Base-by-base conservation (phyloP, 1,140 invertebrate species). In the Cephus cinctus region DNA sequence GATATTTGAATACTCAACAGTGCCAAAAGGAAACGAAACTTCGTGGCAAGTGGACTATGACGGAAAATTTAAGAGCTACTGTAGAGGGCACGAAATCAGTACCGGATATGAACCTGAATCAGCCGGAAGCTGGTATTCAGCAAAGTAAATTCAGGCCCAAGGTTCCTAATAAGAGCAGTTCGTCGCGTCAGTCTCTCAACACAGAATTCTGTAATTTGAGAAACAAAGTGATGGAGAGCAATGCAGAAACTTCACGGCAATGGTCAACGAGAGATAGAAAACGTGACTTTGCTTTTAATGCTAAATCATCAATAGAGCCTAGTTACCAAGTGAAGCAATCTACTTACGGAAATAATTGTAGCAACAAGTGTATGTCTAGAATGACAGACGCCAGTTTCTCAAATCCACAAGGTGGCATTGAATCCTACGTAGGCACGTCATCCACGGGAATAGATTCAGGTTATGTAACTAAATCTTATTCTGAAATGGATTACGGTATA, bases 31-130 rank as follows among this genome's bases (percentile, higher is more conserved):
- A 73, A 21, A 65, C 61, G 1, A 74, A 73, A 39, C 40, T 63
- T 4, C 56, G 65, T 16, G 69, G 67, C 25, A 73, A 69, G 36
- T 75, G 69, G 69, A 73, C 70, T 0, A 59, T 74, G n/a, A 63
- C 62, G 0, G 70, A 70, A 36, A 71, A 63, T 18, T 36, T 15
- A 14, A n/a, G n/a, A n/a, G n/a, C 56, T 0, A 20, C 46, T 22
- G 48, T 56, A 18, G 57, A 55, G 18, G 45, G 25, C 21, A 19
- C 50, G 8, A 61, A 61, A 35, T 63, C 51, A 8, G 47, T 52
- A 27, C 46, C 55, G 12, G 52, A 55, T 16, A 52, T 50, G 4
- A 50, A 56, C 19, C n/a, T 44, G 41, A 40, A 30, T 3, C 34
- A 47, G 5, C 27, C 23, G 2, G 48, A 64, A 6, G 2, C 42